Conservation (phyloP, 1,140 invertebrate species). For the Trichomalopsis sarcophagae region DNA sequence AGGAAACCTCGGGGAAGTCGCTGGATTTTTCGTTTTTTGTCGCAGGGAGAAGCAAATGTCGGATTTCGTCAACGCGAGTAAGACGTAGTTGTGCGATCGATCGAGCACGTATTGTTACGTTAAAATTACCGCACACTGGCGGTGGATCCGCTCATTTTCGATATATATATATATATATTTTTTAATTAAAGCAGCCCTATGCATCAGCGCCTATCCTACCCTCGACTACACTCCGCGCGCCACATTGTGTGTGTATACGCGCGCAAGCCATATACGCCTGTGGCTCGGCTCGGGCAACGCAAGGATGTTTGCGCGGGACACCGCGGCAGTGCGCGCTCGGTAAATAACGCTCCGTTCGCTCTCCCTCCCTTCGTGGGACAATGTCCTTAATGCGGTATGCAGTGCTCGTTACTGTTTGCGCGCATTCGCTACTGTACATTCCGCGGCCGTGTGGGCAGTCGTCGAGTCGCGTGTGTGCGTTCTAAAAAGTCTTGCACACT, state of each 20-base stretch:
- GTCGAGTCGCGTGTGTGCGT: background rate
- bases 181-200: conserved; percentile 22
- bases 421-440: background rate
- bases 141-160: too few relatives aligned
- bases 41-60: conserved; percentile 7
- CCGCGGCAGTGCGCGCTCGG: background rate
- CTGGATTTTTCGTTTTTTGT: conserved; percentile 22
- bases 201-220: background rate
- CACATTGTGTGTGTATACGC: background rate
- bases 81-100: too few relatives aligned
- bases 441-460: background rate
- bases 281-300: background rate
- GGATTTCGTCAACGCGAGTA: background rate
- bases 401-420: background rate
- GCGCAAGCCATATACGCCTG: background rate
- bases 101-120: too few relatives aligned
- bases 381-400: conserved; percentile 31
- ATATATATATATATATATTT: too few relatives aligned
- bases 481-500: background rate
- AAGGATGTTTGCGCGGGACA: conserved; percentile 23
- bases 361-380: background rate
- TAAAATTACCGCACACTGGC: too few relatives aligned
- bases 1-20: conserved; percentile 25
- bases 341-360: conserved; percentile 23
- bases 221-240: background rate